Conservation (phyloP, 2,797 vertebrate species). For the Girardinus metallicus region DNA sequence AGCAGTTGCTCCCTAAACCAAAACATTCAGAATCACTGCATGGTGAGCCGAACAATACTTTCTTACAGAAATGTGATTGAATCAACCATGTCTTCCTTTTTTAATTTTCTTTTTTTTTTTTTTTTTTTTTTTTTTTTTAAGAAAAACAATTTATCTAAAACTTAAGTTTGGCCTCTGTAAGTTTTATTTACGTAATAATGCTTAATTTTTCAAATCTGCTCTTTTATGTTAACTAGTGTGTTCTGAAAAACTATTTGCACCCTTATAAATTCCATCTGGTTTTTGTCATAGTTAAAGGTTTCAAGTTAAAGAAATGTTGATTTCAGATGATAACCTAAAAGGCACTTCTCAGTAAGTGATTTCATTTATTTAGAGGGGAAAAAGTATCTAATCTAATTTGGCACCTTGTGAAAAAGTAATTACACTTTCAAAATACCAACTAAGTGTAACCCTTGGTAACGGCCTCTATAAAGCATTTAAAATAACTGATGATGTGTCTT, state of each 20-base stretch:
- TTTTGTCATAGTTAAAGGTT: background rate
- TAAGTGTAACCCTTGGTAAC: background rate
- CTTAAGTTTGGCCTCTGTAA: background rate
- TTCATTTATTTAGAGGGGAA: background rate
- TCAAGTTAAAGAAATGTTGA: background rate
- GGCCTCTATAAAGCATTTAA: background rate
- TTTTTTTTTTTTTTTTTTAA: background rate
- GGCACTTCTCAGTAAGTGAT: background rate
- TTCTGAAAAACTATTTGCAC: background rate
- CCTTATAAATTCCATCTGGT: background rate
- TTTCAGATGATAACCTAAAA: background rate
- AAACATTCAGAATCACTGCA: conserved; percentile 16
- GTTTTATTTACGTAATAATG: background rate
- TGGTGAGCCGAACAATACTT: background rate
- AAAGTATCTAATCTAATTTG: background rate
- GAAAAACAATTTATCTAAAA: background rate
- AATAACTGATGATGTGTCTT: no score
- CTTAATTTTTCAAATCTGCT: background rate
- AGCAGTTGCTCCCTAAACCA: conserved; percentile 12
- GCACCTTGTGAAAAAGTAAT: background rate
- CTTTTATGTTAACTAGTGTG: background rate
- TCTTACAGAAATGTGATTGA: background rate
- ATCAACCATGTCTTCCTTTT: background rate
- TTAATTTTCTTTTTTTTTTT: rapidly evolving
- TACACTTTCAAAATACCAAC: background rate